These are phyloP conservation scores for Dolichopus griseipennis DNA, from an alignment of 2,888 invertebrate species.

Conservation along the genomic window DNA sequence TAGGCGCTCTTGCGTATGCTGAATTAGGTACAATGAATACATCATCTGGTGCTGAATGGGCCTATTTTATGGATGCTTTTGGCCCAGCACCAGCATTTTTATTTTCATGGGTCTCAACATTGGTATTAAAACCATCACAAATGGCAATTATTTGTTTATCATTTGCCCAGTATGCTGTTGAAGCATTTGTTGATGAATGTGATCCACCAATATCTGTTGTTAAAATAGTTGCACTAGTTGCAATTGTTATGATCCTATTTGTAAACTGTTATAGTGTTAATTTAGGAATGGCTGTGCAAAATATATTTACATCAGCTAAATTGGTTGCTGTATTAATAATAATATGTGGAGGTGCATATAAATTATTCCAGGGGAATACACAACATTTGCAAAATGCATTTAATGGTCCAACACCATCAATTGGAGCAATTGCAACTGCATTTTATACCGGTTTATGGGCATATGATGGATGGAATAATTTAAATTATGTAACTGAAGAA, in stretches of 20 bases:
- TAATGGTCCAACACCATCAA: slow-evolving; percentile 58
- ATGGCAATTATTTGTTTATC: slow-evolving; percentile 90
- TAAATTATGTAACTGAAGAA: slow-evolving; percentile 99
- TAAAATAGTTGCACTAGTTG: slow-evolving; percentile 79
- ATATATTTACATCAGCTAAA: slow-evolving; percentile 90
- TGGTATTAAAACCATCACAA: slow-evolving; percentile 87
- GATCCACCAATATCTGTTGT: slow-evolving; percentile 74
- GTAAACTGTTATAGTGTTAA: slow-evolving; percentile 95
- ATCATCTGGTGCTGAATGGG: slow-evolving; percentile 90
- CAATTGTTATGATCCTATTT: slow-evolving; percentile 81
- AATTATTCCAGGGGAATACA: slow-evolving; percentile 80
- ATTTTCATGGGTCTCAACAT: slow-evolving; percentile 88
- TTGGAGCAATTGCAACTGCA: slow-evolving; percentile 83
- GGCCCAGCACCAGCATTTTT: slow-evolving; percentile 81
- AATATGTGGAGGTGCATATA: slow-evolving; percentile 82
- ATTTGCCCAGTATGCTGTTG: slow-evolving; percentile 88
- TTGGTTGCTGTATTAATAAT: slow-evolving; percentile 83
- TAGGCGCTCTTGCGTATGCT: slow-evolving; percentile 87
- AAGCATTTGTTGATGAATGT: slow-evolving; percentile 79
- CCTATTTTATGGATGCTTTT: slow-evolving; percentile 92
- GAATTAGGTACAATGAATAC: slow-evolving; percentile 94
- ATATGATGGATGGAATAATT: slow-evolving; percentile 96
- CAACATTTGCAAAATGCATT: slow-evolving; percentile 80
- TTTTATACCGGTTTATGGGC: slow-evolving; percentile 95
- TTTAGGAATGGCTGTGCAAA: slow-evolving; percentile 89